These are phyloP conservation scores for Nasonia oneida DNA, from an alignment of 2,888 invertebrate genomes.

Conservation along the genomic window DNA sequence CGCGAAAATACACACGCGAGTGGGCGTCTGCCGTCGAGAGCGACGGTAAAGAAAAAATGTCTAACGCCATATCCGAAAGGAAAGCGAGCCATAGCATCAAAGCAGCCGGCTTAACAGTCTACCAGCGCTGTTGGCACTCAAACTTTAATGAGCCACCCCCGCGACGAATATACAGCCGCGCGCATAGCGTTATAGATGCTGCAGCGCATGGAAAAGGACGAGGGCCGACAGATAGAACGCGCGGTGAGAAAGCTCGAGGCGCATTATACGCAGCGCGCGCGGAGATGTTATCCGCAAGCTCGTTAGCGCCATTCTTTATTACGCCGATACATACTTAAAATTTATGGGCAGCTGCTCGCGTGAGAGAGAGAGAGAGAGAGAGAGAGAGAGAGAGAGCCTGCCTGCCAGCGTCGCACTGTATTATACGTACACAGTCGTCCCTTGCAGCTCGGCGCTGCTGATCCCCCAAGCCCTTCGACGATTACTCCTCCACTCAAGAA, in stretches of 20 bases:
- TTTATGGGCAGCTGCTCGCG: conserved; percentile 51
- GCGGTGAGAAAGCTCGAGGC: not conserved
- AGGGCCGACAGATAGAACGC: not conserved
- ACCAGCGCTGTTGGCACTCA: conserved; percentile 41
- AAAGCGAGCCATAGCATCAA: conserved; percentile 1
- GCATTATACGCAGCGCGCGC: conserved; percentile 35
- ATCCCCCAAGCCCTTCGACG: conserved; percentile 55
- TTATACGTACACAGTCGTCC: not conserved
- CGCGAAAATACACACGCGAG: conserved; percentile 37
- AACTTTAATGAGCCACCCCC: conserved; percentile 51
- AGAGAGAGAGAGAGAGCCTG: not conserved
- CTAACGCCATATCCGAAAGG: not conserved
- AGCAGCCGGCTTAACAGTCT: not conserved
- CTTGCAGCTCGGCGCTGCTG: conserved; percentile 2
- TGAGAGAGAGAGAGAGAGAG: not conserved
- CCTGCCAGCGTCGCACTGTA: not conserved
- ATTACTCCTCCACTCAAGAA: conserved; percentile 61
- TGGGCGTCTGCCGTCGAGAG: not conserved
- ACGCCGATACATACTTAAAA: conserved; percentile 60
- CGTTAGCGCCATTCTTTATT: conserved; percentile 62
- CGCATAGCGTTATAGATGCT: not conserved
- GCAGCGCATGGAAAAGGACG: not conserved
- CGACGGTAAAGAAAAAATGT: not conserved
- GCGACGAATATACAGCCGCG: too few relatives aligned
- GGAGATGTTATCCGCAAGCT: conserved; percentile 54